Evolutionary conservation across 2,113 vertebrate species (phyloP), one percentile per base, ranked within the genome.

Genomic region (Tachuris rubrigastra): DNA sequence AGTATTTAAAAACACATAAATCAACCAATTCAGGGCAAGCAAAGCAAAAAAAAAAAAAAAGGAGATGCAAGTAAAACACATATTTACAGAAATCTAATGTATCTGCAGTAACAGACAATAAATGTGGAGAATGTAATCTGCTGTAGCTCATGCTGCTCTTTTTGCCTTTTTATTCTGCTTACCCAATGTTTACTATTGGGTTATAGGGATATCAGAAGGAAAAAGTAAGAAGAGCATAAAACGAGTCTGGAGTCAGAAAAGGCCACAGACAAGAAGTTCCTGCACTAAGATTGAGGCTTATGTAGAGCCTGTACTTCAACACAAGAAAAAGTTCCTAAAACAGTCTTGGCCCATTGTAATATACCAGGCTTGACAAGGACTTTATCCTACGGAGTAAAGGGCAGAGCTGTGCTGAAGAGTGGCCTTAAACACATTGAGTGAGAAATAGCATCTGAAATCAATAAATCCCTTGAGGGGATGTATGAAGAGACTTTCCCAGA

Each of bases 1-100:
- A 77, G 89, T 95, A 74, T 94, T 96, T 95, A 93, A 97, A 96
- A 96, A 94, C 66, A 88, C 67, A 96, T 91, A 81, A 90, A 78
- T 96, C 90, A 92, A 35, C 30, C 75, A 52, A 81, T 95, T 83
- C 77, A 92, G 93, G 89, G 62, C 50, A 96, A 97, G 85, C 41
- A 95, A 90, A 96, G 85, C 28, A 50, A 77, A 55, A 56, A 37
- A 35, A 87, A 41, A 46, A 46, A 44, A 56, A 91, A 90, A 80
- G 8, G 23, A 94, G 37, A 14, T 49, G 31, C 47, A 85, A 95
- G 67, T 78, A 92, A 95, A 98, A 95, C 73, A 50, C 19, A 23
- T 25, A 39, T 24, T 6, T 63, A 55, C 2, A 0, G 30, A 86
- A 83, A 92, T 33, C 22, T 28, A 56, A 73, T 0, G 0, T 47